Evolutionary conservation across 1,140 invertebrate species (phyloP), one percentile per base, ranked within the genome.

Genomic region (Drosophila nannoptera): DNA sequence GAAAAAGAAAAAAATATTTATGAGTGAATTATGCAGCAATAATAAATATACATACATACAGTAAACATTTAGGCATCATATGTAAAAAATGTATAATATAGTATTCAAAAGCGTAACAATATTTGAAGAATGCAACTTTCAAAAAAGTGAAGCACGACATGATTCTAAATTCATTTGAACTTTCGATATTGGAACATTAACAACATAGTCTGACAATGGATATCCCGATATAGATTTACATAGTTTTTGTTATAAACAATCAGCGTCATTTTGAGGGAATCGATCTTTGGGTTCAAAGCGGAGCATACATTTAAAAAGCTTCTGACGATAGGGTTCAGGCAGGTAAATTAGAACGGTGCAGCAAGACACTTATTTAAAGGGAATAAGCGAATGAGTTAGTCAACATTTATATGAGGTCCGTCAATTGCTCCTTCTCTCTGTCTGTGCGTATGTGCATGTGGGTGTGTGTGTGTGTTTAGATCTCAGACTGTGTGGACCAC

Each of bases 1-100:
- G 81, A 69, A 81, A 77, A 86, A 75, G 73, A 77, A 86, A 86
- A 86, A 86, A 87, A 87, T 81, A 81, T 87, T 77, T 77, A 86
- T 86, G 81, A 86, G 82, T 86, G 81, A 86, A 81, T 86, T 86
- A 84, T 86, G 81, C 81, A 86, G 81, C 81, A 86, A 86, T 86
- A 86, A 86, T 86, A 86, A 84, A 81, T 86, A 87, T 86, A 86
- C 78, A 78, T 83, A 83, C 78, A 86, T 87, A 87, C 77, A 84
- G 66, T 84, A 87, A 86, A 84, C 81, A 86, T 84, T 84, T 80
- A 84, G 77, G 81, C 77, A 81, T 69, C 53, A 59, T 73, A 82
- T 83, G 67, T 84, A 86, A 86, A 22, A 77, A 70, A 70, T 42
- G 48, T 58, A 59, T 52, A 59, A 45, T 33, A 58, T 46, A 58